Evolutionary conservation across 2,888 invertebrate species (phyloP).

Genomic region (Amaurobius ferox): DNA sequence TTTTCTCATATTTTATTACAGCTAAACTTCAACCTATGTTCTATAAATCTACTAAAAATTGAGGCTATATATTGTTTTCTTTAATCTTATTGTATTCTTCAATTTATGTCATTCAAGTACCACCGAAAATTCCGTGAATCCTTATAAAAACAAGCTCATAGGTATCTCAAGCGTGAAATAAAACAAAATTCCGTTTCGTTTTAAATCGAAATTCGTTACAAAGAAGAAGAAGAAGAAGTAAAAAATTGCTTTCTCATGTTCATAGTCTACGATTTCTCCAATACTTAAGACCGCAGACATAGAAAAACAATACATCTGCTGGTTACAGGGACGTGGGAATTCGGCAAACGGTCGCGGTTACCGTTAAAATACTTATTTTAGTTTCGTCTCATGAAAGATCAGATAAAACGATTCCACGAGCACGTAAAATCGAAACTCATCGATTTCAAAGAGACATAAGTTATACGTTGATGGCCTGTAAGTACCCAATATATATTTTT

Average conservation of each 20-base stretch:
- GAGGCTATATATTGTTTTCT: too few relatives aligned
- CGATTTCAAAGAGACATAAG: constrained; percentile 32
- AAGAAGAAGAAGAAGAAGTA: neutral
- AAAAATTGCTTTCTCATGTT: constrained; percentile 23
- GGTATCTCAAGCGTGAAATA: neutral
- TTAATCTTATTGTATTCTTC: too few relatives aligned
- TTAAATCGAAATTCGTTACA: constrained; percentile 55
- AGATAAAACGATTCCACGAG: constrained; percentile 41
- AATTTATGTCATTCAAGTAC: too few relatives aligned
- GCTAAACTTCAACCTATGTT: too few relatives aligned
- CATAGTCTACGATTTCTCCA: constrained; percentile 14
- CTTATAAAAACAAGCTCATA: too few relatives aligned
- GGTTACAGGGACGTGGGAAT: constrained; percentile 45
- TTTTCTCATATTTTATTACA: too few relatives aligned
- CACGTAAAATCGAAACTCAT: constrained; percentile 49
- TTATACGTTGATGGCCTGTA: constrained; percentile 1
- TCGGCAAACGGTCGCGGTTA: constrained; percentile 32
- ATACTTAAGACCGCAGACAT: neutral
- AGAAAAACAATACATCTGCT: constrained; percentile 28
- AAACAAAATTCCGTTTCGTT: constrained; percentile 13
- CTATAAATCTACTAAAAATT: too few relatives aligned
- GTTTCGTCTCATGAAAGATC: constrained; percentile 38
- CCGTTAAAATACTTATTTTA: constrained; percentile 56
- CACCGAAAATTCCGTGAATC: too few relatives aligned
- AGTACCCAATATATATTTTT: neutral